phyloP scores from a whole-genome alignment of 2,797 vertebrate genomes.

The Molothrus ater region DNA sequence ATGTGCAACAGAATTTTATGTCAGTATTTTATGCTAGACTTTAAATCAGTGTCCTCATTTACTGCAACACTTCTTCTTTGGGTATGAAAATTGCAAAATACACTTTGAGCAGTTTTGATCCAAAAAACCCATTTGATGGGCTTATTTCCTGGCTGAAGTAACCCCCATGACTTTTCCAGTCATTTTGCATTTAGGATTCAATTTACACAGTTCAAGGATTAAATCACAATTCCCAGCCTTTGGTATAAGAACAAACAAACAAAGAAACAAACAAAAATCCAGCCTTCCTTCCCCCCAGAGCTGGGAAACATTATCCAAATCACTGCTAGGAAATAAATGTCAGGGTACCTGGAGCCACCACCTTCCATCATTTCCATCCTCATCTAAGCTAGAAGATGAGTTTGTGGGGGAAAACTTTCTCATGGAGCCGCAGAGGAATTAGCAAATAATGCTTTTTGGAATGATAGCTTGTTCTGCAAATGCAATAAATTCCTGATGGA shows the following conservation, averaged over 20 bases:
- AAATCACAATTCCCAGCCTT: constrained; percentile 50
- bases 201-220: constrained; percentile 40
- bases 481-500: background rate
- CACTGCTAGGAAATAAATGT: background rate
- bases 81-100: background rate
- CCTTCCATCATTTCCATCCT: background rate
- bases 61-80: background rate
- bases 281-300: background rate
- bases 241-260: background rate
- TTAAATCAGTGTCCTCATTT: constrained; percentile 40
- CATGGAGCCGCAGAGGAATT: background rate
- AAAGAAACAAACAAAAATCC: background rate
- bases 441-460: background rate
- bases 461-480: background rate
- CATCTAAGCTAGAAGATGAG: background rate
- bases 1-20: constrained; percentile 10
- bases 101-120: background rate
- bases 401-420: background rate
- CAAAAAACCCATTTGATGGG: background rate
- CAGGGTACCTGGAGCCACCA: background rate
- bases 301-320: background rate
- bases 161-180: constrained; percentile 9
- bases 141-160: constrained; percentile 17
- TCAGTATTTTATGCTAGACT: background rate
- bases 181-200: constrained; percentile 45